Conservation (phyloP, 2,113 vertebrate species). For the Tragulus kanchil region DNA sequence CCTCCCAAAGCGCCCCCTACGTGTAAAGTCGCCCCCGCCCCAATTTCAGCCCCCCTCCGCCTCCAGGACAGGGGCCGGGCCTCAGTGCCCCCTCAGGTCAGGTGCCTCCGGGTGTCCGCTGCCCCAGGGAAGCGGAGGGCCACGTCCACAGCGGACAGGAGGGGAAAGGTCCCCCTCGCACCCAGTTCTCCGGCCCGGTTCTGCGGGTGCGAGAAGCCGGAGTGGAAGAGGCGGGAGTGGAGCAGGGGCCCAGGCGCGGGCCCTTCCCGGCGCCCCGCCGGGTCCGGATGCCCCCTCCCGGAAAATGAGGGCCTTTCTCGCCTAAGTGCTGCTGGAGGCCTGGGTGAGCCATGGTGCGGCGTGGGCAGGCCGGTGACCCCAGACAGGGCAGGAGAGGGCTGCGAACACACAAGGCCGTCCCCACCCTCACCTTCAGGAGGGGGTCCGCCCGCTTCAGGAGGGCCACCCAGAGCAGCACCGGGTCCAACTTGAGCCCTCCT, state of each 20-base stretch:
- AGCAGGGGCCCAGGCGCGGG: accelerated
- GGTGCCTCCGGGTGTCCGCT: neutral
- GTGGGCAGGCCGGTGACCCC: neutral
- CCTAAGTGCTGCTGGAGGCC: neutral
- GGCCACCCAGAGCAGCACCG: neutral
- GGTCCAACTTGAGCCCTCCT: accelerated
- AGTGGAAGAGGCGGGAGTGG: no score
- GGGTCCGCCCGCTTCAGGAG: neutral
- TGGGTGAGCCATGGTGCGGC: accelerated
- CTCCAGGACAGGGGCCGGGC: neutral
- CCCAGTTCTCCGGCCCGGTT: neutral
- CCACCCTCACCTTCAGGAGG: no score
- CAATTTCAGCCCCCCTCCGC: neutral
- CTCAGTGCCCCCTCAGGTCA: neutral
- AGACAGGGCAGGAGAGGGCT: neutral
- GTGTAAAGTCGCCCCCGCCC: neutral
- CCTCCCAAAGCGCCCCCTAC: neutral
- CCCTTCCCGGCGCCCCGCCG: no score
- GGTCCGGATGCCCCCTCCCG: no score
- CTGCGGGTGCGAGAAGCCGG: neutral
- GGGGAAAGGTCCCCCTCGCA: neutral
- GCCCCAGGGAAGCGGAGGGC: neutral
- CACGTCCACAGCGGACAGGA: neutral
- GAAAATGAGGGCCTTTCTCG: neutral
- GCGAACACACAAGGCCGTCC: neutral